Evolutionary conservation across 2,888 invertebrate species (phyloP).

Genomic region (Panorpa germanica): DNA sequence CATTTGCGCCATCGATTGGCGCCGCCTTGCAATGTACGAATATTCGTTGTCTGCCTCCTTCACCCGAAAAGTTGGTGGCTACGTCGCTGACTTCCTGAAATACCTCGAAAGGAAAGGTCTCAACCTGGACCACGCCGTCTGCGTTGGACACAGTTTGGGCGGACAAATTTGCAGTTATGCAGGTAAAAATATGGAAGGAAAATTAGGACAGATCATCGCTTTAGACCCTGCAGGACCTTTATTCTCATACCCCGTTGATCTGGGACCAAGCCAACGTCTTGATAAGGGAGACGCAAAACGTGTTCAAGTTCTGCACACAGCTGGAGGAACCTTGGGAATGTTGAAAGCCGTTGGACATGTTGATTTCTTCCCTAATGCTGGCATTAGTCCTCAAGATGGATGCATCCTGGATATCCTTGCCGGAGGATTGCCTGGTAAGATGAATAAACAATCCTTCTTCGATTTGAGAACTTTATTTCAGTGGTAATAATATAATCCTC

Average conservation of each 20-base stretch:
- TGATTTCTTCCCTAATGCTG: constrained; percentile 28
- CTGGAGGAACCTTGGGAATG: constrained; percentile 25
- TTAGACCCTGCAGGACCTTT: constrained; percentile 27
- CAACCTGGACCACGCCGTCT: constrained; percentile 18
- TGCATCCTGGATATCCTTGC: constrained; percentile 16
- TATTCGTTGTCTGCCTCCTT: constrained; percentile 24
- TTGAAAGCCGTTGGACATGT: constrained; percentile 23
- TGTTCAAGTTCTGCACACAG: constrained; percentile 27
- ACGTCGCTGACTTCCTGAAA: constrained; percentile 19
- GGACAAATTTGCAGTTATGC: constrained; percentile 23
- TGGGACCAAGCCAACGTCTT: constrained; percentile 16
- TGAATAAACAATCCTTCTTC: too few relatives aligned
- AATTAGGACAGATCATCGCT: constrained; percentile 22
- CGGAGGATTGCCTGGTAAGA: too few relatives aligned
- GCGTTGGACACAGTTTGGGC: constrained; percentile 23
- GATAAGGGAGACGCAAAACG: constrained; percentile 25
- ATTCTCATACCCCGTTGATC: constrained; percentile 22
- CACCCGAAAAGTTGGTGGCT: constrained; percentile 16
- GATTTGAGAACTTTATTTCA: too few relatives aligned
- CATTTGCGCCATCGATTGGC: constrained; percentile 23
- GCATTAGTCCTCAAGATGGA: constrained; percentile 24
- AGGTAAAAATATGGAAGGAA: constrained; percentile 18
- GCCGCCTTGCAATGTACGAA: constrained; percentile 18
- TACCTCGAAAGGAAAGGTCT: constrained; percentile 18
- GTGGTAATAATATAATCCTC: too few relatives aligned